phyloP scores from a whole-genome alignment of 2,888 invertebrate genomes.

The Drosophila kambysellisi region DNA sequence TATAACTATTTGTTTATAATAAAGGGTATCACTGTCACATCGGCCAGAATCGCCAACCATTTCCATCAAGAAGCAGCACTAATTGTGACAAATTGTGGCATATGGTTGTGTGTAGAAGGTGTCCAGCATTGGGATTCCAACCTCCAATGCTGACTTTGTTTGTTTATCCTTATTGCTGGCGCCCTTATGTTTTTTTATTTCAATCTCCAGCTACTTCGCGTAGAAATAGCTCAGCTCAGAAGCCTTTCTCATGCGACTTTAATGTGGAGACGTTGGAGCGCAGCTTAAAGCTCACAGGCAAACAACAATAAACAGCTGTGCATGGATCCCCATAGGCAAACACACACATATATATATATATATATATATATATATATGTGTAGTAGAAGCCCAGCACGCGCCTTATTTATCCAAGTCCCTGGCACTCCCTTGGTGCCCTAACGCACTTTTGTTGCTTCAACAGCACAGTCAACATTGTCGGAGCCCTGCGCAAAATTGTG shows the following conservation, averaged over 20 bases:
- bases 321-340: background rate
- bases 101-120: conserved; percentile 4
- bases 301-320: conserved; percentile 46
- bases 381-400: conserved; percentile 4
- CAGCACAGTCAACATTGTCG: conserved; percentile 39
- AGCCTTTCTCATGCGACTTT: conserved; percentile 29
- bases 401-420: conserved; percentile 1
- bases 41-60: conserved; percentile 25
- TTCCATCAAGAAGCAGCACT: conserved; percentile 41
- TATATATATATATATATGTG: background rate
- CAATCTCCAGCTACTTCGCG: conserved; percentile 36
- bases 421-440: conserved; percentile 3
- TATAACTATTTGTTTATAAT: background rate
- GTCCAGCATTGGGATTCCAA: conserved; percentile 17
- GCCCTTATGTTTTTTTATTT: conserved; percentile 20
- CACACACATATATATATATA: background rate
- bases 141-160: conserved; percentile 10
- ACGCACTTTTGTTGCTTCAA: conserved; percentile 60
- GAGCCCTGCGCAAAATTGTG: conserved; percentile 65
- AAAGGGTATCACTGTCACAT: background rate
- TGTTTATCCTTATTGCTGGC: conserved; percentile 49
- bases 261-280: conserved; percentile 23
- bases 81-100: conserved; percentile 68
- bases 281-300: conserved; percentile 27
- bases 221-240: conserved; percentile 27